Conservation (phyloP, 1,140 invertebrate species). For the Nylanderia fulva region DNA sequence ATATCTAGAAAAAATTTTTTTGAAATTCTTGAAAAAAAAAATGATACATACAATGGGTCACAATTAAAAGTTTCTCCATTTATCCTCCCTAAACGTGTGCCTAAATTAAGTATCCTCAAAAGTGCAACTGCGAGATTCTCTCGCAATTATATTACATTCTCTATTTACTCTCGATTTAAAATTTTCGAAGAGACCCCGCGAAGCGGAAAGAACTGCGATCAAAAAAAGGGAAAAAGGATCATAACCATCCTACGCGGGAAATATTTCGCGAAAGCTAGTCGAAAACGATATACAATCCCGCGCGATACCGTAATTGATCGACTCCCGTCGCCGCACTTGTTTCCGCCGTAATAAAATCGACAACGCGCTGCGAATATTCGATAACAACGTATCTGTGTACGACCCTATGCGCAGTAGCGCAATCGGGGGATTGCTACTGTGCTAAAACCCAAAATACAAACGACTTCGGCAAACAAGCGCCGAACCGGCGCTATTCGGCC, state of each 20-base stretch:
- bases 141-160: no score
- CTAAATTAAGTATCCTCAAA: no score
- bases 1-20: no score
- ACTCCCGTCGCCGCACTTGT: conserved; percentile 31
- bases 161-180: neutral
- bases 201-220: neutral
- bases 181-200: neutral
- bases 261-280: conserved; percentile 32
- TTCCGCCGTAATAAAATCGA: conserved; percentile 51
- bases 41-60: no score
- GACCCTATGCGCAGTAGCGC: neutral
- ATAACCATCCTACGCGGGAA: conserved; percentile 11
- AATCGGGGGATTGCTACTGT: conserved; percentile 18
- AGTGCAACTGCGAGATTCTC: no score
- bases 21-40: no score
- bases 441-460: conserved; percentile 54
- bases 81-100: no score
- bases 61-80: no score
- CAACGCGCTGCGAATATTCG: conserved; percentile 56
- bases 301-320: conserved; percentile 47
- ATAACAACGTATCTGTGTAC: conserved; percentile 36
- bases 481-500: no score
- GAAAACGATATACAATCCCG: conserved; percentile 16
- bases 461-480: conserved; percentile 37
- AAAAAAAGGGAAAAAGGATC: neutral